phyloP scores from a whole-genome alignment of 1,140 invertebrate genomes.

The Solen grandis region DNA sequence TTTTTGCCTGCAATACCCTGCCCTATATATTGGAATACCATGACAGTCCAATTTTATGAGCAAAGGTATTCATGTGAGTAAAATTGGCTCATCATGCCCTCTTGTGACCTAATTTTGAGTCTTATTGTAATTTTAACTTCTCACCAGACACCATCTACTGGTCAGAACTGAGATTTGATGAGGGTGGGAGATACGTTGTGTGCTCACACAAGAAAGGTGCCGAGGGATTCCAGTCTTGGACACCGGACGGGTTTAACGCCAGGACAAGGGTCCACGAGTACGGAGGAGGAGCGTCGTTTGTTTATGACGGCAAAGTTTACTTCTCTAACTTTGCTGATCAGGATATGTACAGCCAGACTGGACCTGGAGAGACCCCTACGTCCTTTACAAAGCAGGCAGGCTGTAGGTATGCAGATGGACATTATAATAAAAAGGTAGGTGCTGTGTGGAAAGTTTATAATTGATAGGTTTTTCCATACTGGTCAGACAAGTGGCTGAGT shows the following conservation, averaged over 20 bases:
- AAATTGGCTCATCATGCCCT: not conserved
- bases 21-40: not conserved
- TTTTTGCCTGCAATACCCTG: not conserved
- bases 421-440: conserved; percentile 62
- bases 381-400: conserved; percentile 65
- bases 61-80: not conserved
- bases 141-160: conserved; percentile 75
- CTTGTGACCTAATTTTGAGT: not conserved
- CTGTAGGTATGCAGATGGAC: conserved; percentile 75
- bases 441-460: too few relatives aligned
- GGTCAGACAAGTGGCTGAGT: not conserved
- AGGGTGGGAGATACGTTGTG: conserved; percentile 74
- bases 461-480: not conserved
- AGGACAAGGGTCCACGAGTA: conserved; percentile 81
- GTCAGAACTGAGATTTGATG: conserved; percentile 73
- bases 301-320: conserved; percentile 72
- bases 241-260: conserved; percentile 75
- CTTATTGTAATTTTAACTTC: not conserved
- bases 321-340: conserved; percentile 79
- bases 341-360: conserved; percentile 71
- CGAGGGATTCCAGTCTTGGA: conserved; percentile 65
- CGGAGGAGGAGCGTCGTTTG: conserved; percentile 79
- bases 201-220: conserved; percentile 66
- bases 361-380: conserved; percentile 55
- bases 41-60: not conserved